A percentile compares a stretch with the other conserved stretches of the same genome.
Evolutionary conservation across 2,797 vertebrate species (phyloP).

Genomic region (Craterocephalus amniculus): DNA sequence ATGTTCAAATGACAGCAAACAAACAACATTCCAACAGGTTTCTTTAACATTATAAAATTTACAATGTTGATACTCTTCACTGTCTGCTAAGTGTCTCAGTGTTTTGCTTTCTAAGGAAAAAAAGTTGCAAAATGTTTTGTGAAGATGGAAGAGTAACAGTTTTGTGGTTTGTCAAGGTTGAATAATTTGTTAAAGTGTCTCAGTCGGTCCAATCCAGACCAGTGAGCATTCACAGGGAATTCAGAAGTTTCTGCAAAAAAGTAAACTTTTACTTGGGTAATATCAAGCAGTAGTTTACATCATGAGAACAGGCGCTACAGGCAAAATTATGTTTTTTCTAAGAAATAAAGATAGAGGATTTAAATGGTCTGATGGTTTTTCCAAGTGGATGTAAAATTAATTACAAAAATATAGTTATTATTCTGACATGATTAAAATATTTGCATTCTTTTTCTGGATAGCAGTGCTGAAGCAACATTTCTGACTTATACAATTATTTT

Average conservation of each 20-base stretch:
- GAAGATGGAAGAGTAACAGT: background rate
- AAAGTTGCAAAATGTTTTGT: background rate
- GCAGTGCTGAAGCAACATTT: background rate
- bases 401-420: background rate
- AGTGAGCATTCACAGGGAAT: background rate
- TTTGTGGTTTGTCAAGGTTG: constrained; percentile 5
- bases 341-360: background rate
- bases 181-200: constrained; percentile 6
- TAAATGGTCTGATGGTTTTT: background rate
- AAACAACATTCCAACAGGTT: background rate
- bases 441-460: background rate
- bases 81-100: background rate
- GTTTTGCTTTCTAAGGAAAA: constrained; percentile 9
- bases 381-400: background rate
- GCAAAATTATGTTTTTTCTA: no score
- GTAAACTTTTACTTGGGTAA: background rate
- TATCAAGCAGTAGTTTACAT: background rate
- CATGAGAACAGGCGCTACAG: background rate
- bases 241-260: background rate
- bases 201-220: background rate
- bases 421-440: background rate
- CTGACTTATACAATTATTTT: background rate
- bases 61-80: background rate
- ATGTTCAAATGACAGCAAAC: no score
- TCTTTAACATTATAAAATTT: background rate